Conservation (phyloP, 1,140 invertebrate species). For the Pachyrhynchus sulphureomaculatus region DNA sequence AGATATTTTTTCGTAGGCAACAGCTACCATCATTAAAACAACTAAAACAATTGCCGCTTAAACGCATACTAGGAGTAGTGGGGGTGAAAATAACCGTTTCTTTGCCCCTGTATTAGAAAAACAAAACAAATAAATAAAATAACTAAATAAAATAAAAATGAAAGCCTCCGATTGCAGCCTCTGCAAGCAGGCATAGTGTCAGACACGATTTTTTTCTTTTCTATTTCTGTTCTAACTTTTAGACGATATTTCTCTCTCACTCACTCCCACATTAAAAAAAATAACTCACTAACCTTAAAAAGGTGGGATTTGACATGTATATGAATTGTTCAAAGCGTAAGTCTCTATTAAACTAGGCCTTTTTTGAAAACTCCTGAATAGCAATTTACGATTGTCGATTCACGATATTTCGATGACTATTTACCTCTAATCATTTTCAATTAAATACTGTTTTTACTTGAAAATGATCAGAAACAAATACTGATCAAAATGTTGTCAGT, state of each 20-base stretch:
- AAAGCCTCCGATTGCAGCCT: slow-evolving; percentile 11
- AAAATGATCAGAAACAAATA: too few relatives aligned
- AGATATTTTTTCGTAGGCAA: slow-evolving; percentile 1
- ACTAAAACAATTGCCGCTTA: slow-evolving; percentile 21
- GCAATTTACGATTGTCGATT: too few relatives aligned
- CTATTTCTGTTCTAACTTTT: neutral
- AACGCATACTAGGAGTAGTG: slow-evolving; percentile 25
- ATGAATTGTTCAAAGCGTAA: too few relatives aligned
- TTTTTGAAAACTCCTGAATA: too few relatives aligned
- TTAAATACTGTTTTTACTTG: too few relatives aligned
- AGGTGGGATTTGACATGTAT: neutral
- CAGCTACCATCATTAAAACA: neutral
- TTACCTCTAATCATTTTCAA: too few relatives aligned
- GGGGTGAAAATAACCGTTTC: slow-evolving; percentile 19
- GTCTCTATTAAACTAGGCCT: too few relatives aligned
- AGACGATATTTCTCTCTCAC: slow-evolving; percentile 27
- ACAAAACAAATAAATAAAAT: too few relatives aligned
- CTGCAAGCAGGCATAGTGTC: slow-evolving; percentile 53
- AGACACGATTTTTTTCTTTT: slow-evolving; percentile 38
- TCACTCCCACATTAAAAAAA: slow-evolving; percentile 20
- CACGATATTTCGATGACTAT: too few relatives aligned
- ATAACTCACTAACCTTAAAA: neutral
- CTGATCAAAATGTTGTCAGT: too few relatives aligned
- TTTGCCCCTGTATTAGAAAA: neutral
- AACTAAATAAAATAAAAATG: neutral